Evolutionary conservation across 2,113 vertebrate genomes (phyloP), one percentile per base, ranked within the genome.

Genomic region (Nicator chloris): DNA sequence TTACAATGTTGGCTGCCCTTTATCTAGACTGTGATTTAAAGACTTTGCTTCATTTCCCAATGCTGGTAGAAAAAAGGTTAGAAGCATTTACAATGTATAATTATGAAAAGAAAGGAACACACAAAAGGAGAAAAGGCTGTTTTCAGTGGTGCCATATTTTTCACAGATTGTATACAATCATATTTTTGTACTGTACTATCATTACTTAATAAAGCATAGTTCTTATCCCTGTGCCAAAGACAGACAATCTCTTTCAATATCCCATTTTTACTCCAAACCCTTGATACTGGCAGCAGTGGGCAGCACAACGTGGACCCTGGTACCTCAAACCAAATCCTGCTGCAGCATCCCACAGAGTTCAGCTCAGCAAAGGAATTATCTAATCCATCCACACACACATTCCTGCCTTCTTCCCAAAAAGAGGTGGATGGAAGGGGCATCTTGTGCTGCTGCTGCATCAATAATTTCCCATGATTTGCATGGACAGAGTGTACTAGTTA

Each of bases 151-250:
- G 37, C 49, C 79, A 40, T 92, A 45, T 83, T 92, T 95, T 86
- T 96, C 90, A 66, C 22, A 80, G 54, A 49, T 57, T 94, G 63
- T 70, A 73, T 81, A 81, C 20, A 81, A 51, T 30, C 82, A 35
- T 93, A 93, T 75, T 96, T 97, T 93, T 90, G 42, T 90, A 93
- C 31, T 33, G 26, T 45, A 37, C 6, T 35, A 30, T 13, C 84
- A 82, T 39, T 82, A 65, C 24, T 79, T 45, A 91, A 79, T 76
- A 87, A 91, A 70, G 13, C 40, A 56, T 11, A 63, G 54, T 18
- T 70, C 63, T 79, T 47, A 47, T 17, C 45, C 68, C 68, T 26
- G 15, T 66, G 56, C 86, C 68, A 92, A 93, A 70, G 10, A 69
- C 35, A 88, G 78, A 60, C 4, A 73, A 66, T 47, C 71, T 83